Conservation (phyloP, 2,113 vertebrate species). For the Pollachius pollachius region DNA sequence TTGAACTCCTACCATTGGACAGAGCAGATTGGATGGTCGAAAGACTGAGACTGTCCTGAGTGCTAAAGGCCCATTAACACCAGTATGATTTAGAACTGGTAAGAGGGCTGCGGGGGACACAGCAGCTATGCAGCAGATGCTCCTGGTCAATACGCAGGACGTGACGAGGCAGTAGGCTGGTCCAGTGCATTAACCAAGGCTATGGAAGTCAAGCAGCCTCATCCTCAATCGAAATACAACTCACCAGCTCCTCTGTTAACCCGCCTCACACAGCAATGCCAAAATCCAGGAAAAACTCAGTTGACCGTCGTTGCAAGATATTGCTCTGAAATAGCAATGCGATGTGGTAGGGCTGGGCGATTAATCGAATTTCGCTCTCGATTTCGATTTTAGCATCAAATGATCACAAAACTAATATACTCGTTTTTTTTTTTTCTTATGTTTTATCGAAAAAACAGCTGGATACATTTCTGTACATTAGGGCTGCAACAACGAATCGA, state of each 20-base stretch:
- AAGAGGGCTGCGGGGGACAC: constrained; percentile 53
- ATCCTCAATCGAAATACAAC: constrained; percentile 23
- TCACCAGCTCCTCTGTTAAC: neutral
- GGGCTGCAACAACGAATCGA: too few relatives aligned
- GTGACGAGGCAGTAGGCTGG: constrained; percentile 36
- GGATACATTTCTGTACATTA: too few relatives aligned
- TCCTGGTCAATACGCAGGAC: constrained; percentile 45
- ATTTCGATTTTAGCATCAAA: too few relatives aligned
- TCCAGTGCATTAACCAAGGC: constrained; percentile 38
- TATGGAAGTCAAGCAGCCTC: constrained; percentile 57
- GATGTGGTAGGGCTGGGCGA: too few relatives aligned
- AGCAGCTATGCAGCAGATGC: constrained; percentile 58
- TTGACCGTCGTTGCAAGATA: too few relatives aligned
- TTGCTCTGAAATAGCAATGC: too few relatives aligned
- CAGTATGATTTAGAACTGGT: constrained; percentile 51
- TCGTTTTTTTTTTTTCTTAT: too few relatives aligned
- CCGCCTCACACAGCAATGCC: too few relatives aligned
- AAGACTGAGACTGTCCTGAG: neutral
- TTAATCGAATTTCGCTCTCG: too few relatives aligned
- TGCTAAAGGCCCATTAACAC: constrained; percentile 23
- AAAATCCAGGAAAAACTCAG: too few relatives aligned
- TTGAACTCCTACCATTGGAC: constrained; percentile 17
- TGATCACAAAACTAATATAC: too few relatives aligned
- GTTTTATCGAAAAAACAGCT: too few relatives aligned
- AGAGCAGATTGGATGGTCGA: neutral